Evolutionary conservation across 1,140 invertebrate species (phyloP).

Genomic region (Branchinecta lynchi): DNA sequence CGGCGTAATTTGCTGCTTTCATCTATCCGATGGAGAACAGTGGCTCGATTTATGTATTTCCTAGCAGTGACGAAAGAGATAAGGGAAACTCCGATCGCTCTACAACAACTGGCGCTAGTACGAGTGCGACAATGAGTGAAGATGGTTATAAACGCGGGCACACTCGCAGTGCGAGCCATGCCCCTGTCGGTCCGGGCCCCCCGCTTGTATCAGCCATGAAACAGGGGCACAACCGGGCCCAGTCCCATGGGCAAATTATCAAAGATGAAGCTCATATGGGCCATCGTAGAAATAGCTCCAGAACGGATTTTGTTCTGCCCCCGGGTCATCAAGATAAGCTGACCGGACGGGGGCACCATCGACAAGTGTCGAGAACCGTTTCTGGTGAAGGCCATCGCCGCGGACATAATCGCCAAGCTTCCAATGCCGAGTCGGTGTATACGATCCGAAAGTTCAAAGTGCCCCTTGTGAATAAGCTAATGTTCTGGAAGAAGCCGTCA

Average conservation of each 20-base stretch:
- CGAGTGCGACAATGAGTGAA: neutral
- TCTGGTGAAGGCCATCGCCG: slow-evolving; percentile 22
- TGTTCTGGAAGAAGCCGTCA: slow-evolving; percentile 27
- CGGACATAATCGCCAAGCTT: slow-evolving; percentile 43
- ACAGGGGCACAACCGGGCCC: slow-evolving; percentile 59
- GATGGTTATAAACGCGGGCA: neutral
- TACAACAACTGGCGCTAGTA: neutral
- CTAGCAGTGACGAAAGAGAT: neutral
- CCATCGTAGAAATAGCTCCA: slow-evolving; percentile 61
- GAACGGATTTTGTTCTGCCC: slow-evolving; percentile 71
- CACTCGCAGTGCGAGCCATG: neutral
- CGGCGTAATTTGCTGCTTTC: neutral
- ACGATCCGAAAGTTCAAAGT: slow-evolving; percentile 49
- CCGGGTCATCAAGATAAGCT: slow-evolving; percentile 28
- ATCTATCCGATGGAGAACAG: neutral
- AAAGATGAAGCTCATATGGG: slow-evolving; percentile 33
- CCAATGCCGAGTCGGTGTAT: slow-evolving; percentile 68
- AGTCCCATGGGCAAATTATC: slow-evolving; percentile 65
- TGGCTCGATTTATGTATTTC: neutral
- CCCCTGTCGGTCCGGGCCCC: neutral
- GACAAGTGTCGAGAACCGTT: slow-evolving; percentile 19
- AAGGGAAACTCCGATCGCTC: neutral
- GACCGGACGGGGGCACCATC: slow-evolving; percentile 21
- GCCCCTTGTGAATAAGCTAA: slow-evolving; percentile 24
- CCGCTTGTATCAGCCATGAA: neutral